Percentiles rank a stretch among this genome's conserved stretches.
These are phyloP conservation scores for Sciurus vulgaris DNA, from an alignment of 2,797 vertebrate species.

Conservation along the genomic window DNA sequence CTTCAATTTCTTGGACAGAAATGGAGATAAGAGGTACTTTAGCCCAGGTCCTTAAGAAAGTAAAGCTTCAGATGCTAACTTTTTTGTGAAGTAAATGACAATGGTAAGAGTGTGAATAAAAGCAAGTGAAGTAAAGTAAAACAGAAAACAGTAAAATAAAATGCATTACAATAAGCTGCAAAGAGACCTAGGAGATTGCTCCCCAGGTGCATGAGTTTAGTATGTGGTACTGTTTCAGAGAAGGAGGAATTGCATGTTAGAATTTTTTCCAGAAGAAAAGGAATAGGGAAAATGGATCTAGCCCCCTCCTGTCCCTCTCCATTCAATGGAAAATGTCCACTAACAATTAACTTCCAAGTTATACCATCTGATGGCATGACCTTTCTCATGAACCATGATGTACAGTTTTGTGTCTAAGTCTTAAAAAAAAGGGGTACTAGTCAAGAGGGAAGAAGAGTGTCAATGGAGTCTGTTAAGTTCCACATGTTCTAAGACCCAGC, in stretches of 20 bases:
- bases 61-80: neutral
- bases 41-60: neutral
- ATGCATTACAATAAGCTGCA: neutral
- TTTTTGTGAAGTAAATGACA: neutral
- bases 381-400: neutral
- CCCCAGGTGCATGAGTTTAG: neutral
- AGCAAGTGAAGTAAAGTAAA: neutral
- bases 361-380: neutral
- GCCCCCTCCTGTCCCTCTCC: neutral
- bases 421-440: neutral
- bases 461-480: neutral
- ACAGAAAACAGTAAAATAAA: neutral
- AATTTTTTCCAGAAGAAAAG: neutral
- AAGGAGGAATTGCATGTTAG: neutral
- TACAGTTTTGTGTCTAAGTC: neutral
- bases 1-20: neutral
- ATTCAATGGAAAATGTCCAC: neutral
- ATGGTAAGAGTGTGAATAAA: neutral
- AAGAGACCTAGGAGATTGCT: neutral
- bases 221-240: neutral
- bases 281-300: neutral
- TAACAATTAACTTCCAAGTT: neutral
- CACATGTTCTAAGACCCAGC: neutral
- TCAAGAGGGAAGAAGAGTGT: neutral
- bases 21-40: neutral